Evolutionary conservation across 2,797 vertebrate genomes (phyloP).

Genomic region (Rhinichthys osculus): DNA sequence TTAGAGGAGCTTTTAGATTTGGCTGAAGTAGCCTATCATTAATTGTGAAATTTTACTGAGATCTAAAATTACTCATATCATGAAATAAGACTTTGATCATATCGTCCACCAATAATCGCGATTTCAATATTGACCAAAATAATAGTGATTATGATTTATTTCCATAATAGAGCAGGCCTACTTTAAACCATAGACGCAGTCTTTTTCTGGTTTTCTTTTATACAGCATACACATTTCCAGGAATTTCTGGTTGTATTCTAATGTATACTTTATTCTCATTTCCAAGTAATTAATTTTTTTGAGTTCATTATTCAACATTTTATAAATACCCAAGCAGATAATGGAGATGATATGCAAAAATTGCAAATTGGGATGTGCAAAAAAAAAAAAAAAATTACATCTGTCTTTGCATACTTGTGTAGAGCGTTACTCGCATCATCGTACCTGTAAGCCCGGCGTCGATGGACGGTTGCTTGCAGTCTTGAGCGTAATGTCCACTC

Average conservation of each 20-base stretch:
- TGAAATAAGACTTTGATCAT: no score
- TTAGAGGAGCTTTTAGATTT: neutral
- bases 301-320: neutral
- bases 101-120: no score
- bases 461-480: constrained; percentile 89
- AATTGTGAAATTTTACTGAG: no score
- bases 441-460: constrained; percentile 88
- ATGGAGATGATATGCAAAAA: neutral
- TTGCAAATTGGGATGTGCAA: neutral
- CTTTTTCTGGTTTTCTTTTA: no score
- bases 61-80: no score
- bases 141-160: no score
- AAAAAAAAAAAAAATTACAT: neutral
- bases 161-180: no score
- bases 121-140: no score
- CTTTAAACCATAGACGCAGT: no score
- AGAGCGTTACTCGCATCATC: neutral
- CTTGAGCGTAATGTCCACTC: constrained; percentile 88
- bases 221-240: no score
- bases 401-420: constrained; percentile 11
- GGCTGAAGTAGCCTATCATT: no score
- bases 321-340: neutral
- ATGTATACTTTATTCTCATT: neutral
- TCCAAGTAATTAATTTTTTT: neutral
- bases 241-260: neutral